Evolutionary conservation across 2,888 invertebrate genomes (phyloP), one percentile per base, ranked within the genome.

Genomic region (Perithous albicinctus): DNA sequence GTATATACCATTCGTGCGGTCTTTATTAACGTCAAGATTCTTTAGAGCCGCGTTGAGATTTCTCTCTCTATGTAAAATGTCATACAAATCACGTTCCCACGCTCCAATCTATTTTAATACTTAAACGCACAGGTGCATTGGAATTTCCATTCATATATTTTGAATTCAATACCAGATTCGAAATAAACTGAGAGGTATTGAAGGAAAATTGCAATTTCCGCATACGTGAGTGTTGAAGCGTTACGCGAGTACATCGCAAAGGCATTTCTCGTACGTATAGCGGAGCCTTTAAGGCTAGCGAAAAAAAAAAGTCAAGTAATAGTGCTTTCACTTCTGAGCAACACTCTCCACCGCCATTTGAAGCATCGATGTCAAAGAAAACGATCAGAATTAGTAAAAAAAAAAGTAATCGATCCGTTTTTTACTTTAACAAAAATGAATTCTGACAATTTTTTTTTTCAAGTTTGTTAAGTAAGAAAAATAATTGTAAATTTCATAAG

Each of bases 141-240:
- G 38, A 54, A 69, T 23, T 56, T 56, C 26, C 56, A 26, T 56
- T 38, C 10, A 70, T 15, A 70, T 15, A 5, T 38, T 43, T 41
- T 5, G 26, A 41, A 56, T 26, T 56, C 2, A 12, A 29, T 29
- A 6, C 3, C 2, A 15, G 7, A 23, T 29, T 32, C 29, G 46
- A 32, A 48, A 48, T 46, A 48, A 18, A 46, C 38, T 38, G 4
- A 4, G 12, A 23, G 23, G 41, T 7, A 18, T 23, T 20, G 6
- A 20, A n/a, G 18, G 4, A 4, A 10, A 70, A 56, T 26, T 12
- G 29, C 23, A 4, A 41, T 38, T 56, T 70, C 12, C 26, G 18
- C 7, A 56, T 15, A 18, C 56, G 56, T 41, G 43, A 23, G 51
- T 26, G 41, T 18, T 7, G 15, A 38, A 38, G 38, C 38, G 12